Percentiles rank a stretch among this genome's conserved stretches.
phyloP scores from a whole-genome alignment of 2,797 vertebrate genomes.

The Oryzias sinensis region DNA sequence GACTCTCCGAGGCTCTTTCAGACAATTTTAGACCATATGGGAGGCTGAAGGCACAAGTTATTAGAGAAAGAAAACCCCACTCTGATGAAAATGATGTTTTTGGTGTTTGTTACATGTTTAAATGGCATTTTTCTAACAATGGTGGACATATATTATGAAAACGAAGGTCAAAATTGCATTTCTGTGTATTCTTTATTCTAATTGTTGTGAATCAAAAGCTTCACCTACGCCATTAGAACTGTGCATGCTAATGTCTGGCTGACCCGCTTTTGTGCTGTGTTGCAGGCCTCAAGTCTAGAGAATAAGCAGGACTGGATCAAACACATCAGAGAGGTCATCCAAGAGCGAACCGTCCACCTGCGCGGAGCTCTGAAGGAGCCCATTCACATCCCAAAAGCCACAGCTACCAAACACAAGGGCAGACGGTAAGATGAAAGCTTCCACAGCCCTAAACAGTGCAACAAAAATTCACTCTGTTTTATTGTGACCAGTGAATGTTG shows the following conservation, averaged over 20 bases:
- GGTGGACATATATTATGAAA: too few relatives aligned
- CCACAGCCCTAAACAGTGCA: not conserved
- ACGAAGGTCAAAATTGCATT: too few relatives aligned
- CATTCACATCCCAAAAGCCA: constrained; percentile 95
- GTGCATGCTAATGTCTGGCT: not conserved
- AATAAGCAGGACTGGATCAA: constrained; percentile 99
- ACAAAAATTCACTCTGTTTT: not conserved
- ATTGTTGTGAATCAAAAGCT: too few relatives aligned
- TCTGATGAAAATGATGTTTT: too few relatives aligned
- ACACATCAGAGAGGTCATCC: constrained; percentile 98
- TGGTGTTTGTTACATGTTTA: too few relatives aligned
- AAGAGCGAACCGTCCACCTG: constrained; percentile 95
- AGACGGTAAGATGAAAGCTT: constrained; percentile 76
- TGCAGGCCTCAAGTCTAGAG: constrained; percentile 94
- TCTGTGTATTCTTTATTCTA: too few relatives aligned
- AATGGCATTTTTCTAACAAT: too few relatives aligned
- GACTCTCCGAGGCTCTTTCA: too few relatives aligned
- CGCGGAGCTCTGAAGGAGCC: constrained; percentile 97
- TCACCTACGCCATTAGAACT: not conserved
- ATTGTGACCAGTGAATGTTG: too few relatives aligned
- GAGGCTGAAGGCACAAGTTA: too few relatives aligned
- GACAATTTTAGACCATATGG: too few relatives aligned
- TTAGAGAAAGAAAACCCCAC: too few relatives aligned
- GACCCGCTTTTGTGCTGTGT: constrained; percentile 4
- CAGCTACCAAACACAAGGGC: constrained; percentile 90